Evolutionary conservation across 2,113 vertebrate genomes (phyloP).

Genomic region (Megaceryle maxima): DNA sequence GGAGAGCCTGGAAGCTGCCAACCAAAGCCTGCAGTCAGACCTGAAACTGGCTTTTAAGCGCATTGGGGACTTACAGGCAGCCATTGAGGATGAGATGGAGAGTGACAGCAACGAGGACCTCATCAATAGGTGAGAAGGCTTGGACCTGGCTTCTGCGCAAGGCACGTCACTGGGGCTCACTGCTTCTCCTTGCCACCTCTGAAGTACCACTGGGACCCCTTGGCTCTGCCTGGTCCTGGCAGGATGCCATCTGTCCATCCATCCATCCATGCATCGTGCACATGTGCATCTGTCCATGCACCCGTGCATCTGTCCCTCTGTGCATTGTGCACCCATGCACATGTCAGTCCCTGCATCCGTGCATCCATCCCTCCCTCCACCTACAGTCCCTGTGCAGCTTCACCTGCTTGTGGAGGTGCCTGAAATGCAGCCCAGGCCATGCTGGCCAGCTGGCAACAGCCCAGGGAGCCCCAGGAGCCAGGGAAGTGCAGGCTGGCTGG

Average conservation of each 20-base stretch:
- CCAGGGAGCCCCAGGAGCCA: not conserved
- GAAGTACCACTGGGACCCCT: not conserved
- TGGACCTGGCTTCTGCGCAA: rapidly evolving
- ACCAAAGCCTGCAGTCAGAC: conserved; percentile 96
- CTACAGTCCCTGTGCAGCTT: not conserved
- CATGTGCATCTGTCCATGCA: not conserved
- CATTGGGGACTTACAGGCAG: conserved; percentile 96
- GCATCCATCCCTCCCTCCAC: not conserved
- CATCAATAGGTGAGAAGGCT: conserved; percentile 88
- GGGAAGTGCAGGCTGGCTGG: not conserved
- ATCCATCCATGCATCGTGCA: not conserved
- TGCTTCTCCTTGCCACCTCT: not conserved
- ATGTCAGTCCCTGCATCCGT: not conserved
- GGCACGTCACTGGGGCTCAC: not conserved
- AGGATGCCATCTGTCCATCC: not conserved
- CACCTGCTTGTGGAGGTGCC: not conserved
- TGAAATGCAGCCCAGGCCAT: not conserved
- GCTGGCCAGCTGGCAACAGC: not conserved
- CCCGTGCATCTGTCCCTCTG: not conserved
- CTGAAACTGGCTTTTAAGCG: conserved; percentile 98
- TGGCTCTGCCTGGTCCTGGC: not conserved
- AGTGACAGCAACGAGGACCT: conserved; percentile 97
- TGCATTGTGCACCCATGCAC: not conserved
- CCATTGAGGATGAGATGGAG: conserved; percentile 99
- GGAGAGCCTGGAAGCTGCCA: conserved; percentile 94